These are phyloP conservation scores for Folsomia manolachei DNA, from an alignment of 2,888 invertebrate species.

Conservation along the genomic window DNA sequence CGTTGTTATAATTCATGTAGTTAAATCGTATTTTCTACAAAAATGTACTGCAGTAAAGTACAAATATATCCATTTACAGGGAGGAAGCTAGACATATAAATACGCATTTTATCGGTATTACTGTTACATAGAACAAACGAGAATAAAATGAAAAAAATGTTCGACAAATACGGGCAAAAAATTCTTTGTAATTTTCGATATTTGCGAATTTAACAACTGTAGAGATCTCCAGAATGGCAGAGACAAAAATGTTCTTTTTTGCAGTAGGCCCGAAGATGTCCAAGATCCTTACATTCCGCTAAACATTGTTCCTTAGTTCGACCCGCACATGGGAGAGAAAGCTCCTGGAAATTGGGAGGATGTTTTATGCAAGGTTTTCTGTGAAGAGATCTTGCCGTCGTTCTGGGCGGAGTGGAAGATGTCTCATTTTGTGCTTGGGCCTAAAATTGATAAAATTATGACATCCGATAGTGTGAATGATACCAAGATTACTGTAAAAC, in stretches of 20 bases:
- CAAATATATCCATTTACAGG: too few species aligned
- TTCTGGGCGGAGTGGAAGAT: background rate
- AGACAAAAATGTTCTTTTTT: constrained; percentile 45
- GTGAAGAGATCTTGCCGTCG: constrained; percentile 13
- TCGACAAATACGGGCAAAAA: too few species aligned
- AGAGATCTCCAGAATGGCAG: constrained; percentile 47
- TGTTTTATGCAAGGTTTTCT: constrained; percentile 45
- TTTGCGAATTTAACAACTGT: constrained; percentile 38
- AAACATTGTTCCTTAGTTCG: constrained; percentile 43
- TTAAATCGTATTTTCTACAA: too few species aligned
- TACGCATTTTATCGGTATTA: too few species aligned
- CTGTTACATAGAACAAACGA: too few species aligned
- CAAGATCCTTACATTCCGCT: constrained; percentile 42
- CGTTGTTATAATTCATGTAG: too few species aligned
- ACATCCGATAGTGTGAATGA: too few species aligned
- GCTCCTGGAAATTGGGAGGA: constrained; percentile 44
- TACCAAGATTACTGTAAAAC: background rate
- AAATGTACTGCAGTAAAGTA: too few species aligned
- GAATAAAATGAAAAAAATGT: too few species aligned
- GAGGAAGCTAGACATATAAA: too few species aligned
- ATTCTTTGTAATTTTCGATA: too few species aligned
- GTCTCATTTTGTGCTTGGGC: background rate
- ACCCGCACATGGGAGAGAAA: constrained; percentile 45
- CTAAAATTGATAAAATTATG: background rate
- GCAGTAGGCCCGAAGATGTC: constrained; percentile 42